These are phyloP conservation scores for Euproctis similis DNA, from an alignment of 2,888 invertebrate species.

Conservation along the genomic window DNA sequence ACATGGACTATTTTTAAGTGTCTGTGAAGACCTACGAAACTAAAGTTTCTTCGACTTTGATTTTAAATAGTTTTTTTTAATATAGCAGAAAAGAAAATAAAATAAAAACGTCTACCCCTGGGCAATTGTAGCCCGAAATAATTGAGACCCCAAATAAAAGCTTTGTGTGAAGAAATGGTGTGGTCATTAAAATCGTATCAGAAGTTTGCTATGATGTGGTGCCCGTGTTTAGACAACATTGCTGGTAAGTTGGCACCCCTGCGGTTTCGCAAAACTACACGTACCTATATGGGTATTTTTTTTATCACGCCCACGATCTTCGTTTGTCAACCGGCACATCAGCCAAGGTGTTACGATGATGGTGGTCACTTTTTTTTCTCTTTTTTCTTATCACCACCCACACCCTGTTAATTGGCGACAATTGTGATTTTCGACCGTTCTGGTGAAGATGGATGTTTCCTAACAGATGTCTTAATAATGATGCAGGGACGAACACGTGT, in stretches of 20 bases:
- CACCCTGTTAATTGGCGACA: conserved; percentile 69
- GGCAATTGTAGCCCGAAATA: too few relatives aligned
- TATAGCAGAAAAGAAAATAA: too few relatives aligned
- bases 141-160: too few relatives aligned
- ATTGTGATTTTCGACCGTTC: conserved; percentile 61
- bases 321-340: conserved; percentile 70
- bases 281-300: too few relatives aligned
- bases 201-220: conserved; percentile 33
- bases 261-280: conserved; percentile 52
- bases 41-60: too few relatives aligned
- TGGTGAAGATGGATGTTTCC: conserved; percentile 66
- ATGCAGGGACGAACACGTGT: conserved; percentile 13
- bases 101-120: too few relatives aligned
- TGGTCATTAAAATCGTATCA: conserved; percentile 25
- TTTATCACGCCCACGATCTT: conserved; percentile 45
- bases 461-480: conserved; percentile 51
- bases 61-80: too few relatives aligned
- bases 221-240: conserved; percentile 61
- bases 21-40: too few relatives aligned
- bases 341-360: conserved; percentile 63
- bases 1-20: too few relatives aligned
- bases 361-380: conserved; percentile 59
- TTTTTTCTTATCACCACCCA: too few relatives aligned
- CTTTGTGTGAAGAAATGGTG: too few relatives aligned
- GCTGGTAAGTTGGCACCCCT: conserved; percentile 52